These are phyloP conservation scores for Agapostemon virescens DNA, from an alignment of 2,888 invertebrate genomes.

Conservation along the genomic window DNA sequence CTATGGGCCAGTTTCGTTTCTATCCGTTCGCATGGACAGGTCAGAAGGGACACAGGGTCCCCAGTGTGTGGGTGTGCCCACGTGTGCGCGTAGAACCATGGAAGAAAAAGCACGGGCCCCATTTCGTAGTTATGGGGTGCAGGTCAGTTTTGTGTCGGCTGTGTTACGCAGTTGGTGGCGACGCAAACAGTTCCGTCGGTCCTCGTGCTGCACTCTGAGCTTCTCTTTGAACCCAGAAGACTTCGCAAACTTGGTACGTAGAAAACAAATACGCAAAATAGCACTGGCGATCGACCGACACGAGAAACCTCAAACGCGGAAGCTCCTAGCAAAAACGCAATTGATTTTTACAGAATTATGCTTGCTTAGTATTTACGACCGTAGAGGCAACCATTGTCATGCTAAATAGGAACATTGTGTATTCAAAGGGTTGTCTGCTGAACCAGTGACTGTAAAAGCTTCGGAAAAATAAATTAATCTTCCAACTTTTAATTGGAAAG, in stretches of 20 bases:
- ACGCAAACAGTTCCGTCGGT: slow-evolving; percentile 48
- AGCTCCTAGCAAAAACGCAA: not conserved
- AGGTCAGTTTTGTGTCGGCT: slow-evolving; percentile 69
- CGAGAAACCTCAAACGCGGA: not conserved
- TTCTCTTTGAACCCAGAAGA: not conserved
- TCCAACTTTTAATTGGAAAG: not conserved
- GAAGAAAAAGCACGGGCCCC: slow-evolving; percentile 41
- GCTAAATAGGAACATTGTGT: not conserved
- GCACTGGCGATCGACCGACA: not conserved
- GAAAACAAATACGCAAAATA: not conserved
- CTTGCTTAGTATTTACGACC: not conserved
- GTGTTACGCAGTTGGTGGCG: slow-evolving; percentile 57
- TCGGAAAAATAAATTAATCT: not conserved
- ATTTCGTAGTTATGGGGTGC: slow-evolving; percentile 58
- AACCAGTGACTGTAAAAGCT: not conserved
- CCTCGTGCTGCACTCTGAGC: slow-evolving; percentile 22
- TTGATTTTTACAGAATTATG: not conserved
- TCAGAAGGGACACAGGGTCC: slow-evolving; percentile 11
- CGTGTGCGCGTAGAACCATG: slow-evolving; percentile 39
- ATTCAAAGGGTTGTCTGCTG: not conserved
- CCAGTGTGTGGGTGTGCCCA: slow-evolving; percentile 38
- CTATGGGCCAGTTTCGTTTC: slow-evolving; percentile 39
- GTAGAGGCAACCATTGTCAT: not conserved
- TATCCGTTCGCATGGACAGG: slow-evolving; percentile 7
- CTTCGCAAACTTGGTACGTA: not conserved